Conservation (phyloP, 2,113 vertebrate species). For the Neotoma lepida region DNA sequence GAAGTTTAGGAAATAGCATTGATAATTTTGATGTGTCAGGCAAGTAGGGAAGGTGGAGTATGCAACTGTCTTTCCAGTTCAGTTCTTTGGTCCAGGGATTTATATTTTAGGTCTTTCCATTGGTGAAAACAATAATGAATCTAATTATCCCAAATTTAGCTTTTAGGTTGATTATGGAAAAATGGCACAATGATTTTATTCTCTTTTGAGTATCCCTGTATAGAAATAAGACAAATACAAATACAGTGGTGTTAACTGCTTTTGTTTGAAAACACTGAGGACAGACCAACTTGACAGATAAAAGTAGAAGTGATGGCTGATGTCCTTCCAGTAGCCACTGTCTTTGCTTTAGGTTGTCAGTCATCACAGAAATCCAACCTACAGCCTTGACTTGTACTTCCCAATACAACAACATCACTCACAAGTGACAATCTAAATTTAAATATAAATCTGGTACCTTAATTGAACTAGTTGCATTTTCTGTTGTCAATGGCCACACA, state of each 20-base stretch:
- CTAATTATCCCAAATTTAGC: background rate
- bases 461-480: background rate
- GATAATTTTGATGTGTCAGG: background rate
- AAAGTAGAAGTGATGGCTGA: background rate
- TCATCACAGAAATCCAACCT: background rate
- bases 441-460: background rate
- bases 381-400: background rate
- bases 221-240: background rate
- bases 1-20: background rate
- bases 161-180: background rate
- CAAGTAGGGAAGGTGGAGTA: background rate
- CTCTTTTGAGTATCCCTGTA: background rate
- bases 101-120: background rate
- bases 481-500: background rate
- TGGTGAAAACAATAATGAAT: background rate
- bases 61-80: background rate
- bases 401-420: accelerated
- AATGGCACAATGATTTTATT: background rate
- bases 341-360: background rate
- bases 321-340: background rate
- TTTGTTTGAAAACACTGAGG: background rate
- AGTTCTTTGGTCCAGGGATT: background rate
- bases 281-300: background rate
- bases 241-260: background rate
- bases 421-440: background rate